Percentiles rank a stretch among this genome's conserved stretches.
Evolutionary conservation across 30 jellyfish, hydroid and myxozoan genomes (phyloP).

Genomic region (Calvadosia cruxmelitensis): DNA sequence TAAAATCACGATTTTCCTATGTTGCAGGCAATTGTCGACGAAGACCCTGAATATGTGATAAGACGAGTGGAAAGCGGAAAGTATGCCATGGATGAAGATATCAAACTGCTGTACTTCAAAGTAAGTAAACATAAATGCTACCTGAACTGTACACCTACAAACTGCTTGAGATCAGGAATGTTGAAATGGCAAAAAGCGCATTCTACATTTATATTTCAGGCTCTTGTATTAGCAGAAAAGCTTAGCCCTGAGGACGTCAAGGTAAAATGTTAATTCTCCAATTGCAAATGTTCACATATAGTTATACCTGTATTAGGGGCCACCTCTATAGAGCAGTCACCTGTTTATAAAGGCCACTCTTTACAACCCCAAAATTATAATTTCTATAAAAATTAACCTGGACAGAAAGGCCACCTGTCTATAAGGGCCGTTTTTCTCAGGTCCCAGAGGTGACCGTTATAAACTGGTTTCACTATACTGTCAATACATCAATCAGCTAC

Average conservation of each 20-base stretch:
- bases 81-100: constrained; percentile 78
- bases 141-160: neutral
- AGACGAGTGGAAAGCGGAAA: constrained; percentile 65
- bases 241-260: constrained; percentile 39
- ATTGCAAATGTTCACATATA: too few species aligned
- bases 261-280: too few species aligned
- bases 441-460: too few species aligned
- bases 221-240: constrained; percentile 47
- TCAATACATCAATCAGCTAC: too few species aligned
- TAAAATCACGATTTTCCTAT: neutral
- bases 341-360: too few species aligned
- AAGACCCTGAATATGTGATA: constrained; percentile 89
- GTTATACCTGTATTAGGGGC: too few species aligned
- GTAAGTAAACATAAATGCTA: constrained; percentile 13
- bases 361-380: too few species aligned
- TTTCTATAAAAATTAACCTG: too few species aligned
- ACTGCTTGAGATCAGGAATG: neutral
- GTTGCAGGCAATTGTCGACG: constrained; percentile 55
- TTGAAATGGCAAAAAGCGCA: neutral
- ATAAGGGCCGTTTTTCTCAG: too few species aligned
- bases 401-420: too few species aligned
- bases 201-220: constrained; percentile 8
- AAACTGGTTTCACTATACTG: too few species aligned
- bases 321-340: too few species aligned
- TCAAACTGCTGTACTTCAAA: constrained; percentile 54